Conservation (phyloP, 2,113 vertebrate genomes). For the Jaculus jaculus region DNA sequence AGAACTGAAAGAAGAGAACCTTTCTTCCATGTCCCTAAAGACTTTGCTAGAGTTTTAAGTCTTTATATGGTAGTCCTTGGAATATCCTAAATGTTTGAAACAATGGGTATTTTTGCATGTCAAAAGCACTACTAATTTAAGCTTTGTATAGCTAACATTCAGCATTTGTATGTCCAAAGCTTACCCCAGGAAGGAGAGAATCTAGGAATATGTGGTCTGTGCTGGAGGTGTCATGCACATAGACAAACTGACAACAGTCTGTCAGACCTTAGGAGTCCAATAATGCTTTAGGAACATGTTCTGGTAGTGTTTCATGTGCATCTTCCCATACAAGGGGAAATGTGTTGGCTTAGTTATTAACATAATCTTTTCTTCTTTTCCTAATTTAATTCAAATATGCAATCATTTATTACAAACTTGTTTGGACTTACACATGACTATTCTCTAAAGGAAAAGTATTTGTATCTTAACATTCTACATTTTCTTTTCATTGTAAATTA, state of each 20-base stretch:
- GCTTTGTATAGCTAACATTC: background rate
- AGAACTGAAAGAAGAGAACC: too few species aligned
- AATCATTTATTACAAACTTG: slow-evolving; percentile 58
- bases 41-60: too few species aligned
- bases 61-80: background rate
- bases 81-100: background rate
- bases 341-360: background rate
- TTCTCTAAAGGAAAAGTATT: slow-evolving; percentile 38
- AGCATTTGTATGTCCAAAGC: background rate
- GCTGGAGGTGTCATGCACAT: background rate
- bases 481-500: slow-evolving; percentile 57
- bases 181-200: background rate
- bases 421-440: slow-evolving; percentile 20
- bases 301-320: slow-evolving; percentile 9
- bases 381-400: slow-evolving; percentile 23
- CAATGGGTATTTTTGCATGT: background rate
- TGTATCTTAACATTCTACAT: slow-evolving; percentile 33
- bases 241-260: background rate
- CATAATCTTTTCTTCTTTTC: background rate
- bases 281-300: background rate
- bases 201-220: background rate
- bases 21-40: too few species aligned
- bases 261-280: slow-evolving; percentile 2
- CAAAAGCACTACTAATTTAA: background rate
- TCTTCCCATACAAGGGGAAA: background rate